Base-by-base conservation (phyloP, 2,888 invertebrate species). In the Rhingia campestris region DNA sequence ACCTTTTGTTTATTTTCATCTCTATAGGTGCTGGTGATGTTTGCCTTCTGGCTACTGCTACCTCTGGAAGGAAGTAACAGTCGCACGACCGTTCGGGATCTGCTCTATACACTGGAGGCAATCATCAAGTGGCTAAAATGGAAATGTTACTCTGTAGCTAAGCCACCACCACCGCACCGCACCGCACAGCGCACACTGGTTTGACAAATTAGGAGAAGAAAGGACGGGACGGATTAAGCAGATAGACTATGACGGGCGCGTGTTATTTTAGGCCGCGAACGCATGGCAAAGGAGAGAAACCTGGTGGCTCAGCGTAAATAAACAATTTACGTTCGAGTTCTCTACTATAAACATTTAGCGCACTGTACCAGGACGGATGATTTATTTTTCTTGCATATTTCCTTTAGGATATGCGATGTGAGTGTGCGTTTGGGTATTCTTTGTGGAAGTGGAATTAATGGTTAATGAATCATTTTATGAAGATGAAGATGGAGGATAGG, bases 181-280 rank as follows among this genome's bases (percentile, higher is more conserved):
- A 22, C 22, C 22, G 22, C 22, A 22, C 22, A 22, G 22, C 22
- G 22, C 47, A 22, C 10, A 64, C 39, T 10, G 33, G 51, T 73
- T 79, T 79, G 82, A 82, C 82, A 82, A 82, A 82, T 82, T 82
- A 79, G 82, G 82, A 73, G 82, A 73, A 77, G 82, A 77, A 79
- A 81, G 63, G 81, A 73, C 73, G 58, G 43, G 66, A 66, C 41
- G 77, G 79, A 79, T 79, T 82, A 77, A 63, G 61, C 70, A 51
- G 74, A 43, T 39, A 12, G 69, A 59, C 4, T 43, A 45, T 59
- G 76, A 81, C 47, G 41, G 76, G 66, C 70, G 59, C 67, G 79
- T 82, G 82, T 82, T 82, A 82, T 82, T 79, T 82, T 82, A 82
- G 82, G 82, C 79, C 59, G 69, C 41, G 49, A 43, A 56, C 49